Percentiles rank a stretch among this genome's conserved stretches.
phyloP scores from a whole-genome alignment of 2,888 invertebrate species.

The Leistus spinibarbis region DNA sequence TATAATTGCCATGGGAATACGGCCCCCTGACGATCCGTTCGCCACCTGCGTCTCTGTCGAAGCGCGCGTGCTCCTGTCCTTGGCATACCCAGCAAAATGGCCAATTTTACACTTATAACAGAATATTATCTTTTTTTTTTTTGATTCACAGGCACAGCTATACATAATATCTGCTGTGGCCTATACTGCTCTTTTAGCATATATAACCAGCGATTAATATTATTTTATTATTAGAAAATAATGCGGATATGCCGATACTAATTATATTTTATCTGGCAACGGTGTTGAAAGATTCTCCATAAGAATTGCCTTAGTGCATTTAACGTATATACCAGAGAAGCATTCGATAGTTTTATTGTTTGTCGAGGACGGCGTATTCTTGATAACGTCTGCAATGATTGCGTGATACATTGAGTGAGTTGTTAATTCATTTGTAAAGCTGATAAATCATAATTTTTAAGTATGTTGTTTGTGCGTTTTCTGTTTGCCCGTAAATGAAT shows the following conservation, averaged over 20 bases:
- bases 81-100: neutral
- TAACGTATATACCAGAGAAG: no score
- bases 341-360: no score
- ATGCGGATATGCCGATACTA: no score
- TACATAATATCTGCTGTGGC: no score
- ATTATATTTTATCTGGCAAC: no score
- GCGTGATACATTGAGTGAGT: neutral
- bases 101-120: neutral
- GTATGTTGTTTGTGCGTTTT: neutral
- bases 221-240: no score
- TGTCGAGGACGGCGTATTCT: no score
- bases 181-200: no score
- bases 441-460: neutral
- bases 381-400: neutral
- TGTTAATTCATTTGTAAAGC: neutral
- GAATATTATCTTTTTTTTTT: neutral
- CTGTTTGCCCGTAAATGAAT: neutral
- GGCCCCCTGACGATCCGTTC: neutral
- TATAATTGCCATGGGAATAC: neutral
- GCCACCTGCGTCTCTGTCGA: neutral
- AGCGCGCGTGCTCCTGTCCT: neutral
- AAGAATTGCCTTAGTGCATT: no score
- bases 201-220: no score
- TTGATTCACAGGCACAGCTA: no score
- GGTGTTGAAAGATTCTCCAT: no score